Base-by-base conservation (phyloP, 1,140 invertebrate species). In the Drosophila pseudoananassae region DNA sequence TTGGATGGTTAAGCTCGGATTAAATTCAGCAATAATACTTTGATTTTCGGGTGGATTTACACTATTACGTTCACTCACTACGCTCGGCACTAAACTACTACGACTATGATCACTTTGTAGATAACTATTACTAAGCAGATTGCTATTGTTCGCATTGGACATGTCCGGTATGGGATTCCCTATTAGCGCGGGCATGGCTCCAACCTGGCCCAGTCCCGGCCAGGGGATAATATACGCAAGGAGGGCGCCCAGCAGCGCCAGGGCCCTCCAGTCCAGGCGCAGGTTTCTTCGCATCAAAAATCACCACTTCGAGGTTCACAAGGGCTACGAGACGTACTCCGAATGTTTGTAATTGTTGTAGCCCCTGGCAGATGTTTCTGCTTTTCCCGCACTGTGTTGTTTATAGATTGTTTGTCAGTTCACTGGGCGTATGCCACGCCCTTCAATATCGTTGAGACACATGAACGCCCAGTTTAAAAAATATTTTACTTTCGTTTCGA, bases 181-280 rank as follows among this genome's bases (percentile, higher is more conserved):
- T 46, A 58, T 66, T 36, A 76, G 50, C 46, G 69, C 68, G 70
- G 91, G 90, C 89, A 90, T 89, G 31, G 87, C 88, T 61, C 77
- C 81, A 23, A 83, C 79, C 8, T 43, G 40, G 40, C 40, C 40
- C 69, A 90, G 55, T 10, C 80, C 76, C 47, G 74, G 71, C 90
- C 91, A 91, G 65, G 76, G 68, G 47, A 90, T 90, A 45, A 91
- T 71, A 63, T 84, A 69, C 73, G 83, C 78, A 46, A 91, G 90
- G 91, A 92, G 91, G 91, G 90, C 91, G 79, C 91, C 91, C 81
- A 92, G 91, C 91, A 91, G 76, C 53, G 90, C 91, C 82, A 92
- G 91, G 91, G 91, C 91, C 91, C 91, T 92, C 91, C 91, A 92
- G 71, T 90, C 74, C 72, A 90, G 73, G 63, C 90, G 89, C 81